phyloP scores from a whole-genome alignment of 35 echinoderm and acorn worm genomes.

The Heliocidaris tuberculata region DNA sequence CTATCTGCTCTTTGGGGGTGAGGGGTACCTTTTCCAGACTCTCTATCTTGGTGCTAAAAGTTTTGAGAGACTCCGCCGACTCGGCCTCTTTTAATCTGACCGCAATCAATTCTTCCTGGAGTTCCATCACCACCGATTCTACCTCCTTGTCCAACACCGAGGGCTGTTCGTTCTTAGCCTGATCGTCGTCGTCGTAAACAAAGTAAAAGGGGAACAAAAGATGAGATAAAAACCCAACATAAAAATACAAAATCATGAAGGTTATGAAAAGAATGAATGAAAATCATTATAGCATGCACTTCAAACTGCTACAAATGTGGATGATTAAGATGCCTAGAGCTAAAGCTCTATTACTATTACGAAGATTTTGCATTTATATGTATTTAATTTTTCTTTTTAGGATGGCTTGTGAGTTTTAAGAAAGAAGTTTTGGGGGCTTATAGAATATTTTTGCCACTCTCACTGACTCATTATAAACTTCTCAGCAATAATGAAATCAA shows the following conservation, averaged over 20 bases:
- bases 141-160: constrained; percentile 77
- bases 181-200: background rate
- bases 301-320: background rate
- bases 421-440: no score
- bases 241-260: background rate
- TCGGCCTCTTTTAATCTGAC: constrained; percentile 91
- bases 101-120: constrained; percentile 92
- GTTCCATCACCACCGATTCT: constrained; percentile 82
- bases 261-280: background rate
- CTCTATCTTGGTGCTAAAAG: constrained; percentile 73
- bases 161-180: constrained; percentile 64
- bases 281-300: background rate
- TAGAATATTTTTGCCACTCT: no score
- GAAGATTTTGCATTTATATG: background rate
- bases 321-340: background rate
- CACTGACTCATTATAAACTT: no score
- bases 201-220: background rate
- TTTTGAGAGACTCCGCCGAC: constrained; percentile 78
- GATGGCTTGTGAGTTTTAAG: no score
- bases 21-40: constrained; percentile 82
- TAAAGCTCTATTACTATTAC: background rate
- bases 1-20: background rate
- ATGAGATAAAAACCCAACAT: constrained; percentile 5
- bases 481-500: no score
- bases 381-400: no score